Base-by-base conservation (phyloP, 2,888 invertebrate genomes). In the Leptarthrus brevirostris region DNA sequence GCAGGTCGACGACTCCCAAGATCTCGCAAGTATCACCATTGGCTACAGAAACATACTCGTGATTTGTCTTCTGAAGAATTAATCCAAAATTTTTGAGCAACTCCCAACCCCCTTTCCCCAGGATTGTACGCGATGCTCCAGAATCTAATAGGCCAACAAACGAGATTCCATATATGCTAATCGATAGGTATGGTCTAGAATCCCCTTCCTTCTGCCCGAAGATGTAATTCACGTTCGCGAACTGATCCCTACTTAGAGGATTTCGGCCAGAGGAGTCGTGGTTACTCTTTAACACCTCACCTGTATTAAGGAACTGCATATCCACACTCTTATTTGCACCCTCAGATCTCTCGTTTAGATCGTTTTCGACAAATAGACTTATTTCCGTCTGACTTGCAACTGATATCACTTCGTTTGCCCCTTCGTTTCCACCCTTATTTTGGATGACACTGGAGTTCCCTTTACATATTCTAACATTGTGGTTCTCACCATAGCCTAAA, bases 71-170 rank as follows among this genome's bases (percentile, higher is more conserved):
- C 3, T 2, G 10, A 0, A 66, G n/a, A 4, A 2, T 1, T 6
- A 69, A 18, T 69, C 44, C 69, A 12, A 69, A 24, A 2, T 49
- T 12, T 16, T 64, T 3, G 36, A 64, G 6, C 1, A 36, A 12
- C 34, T 20, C 2, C 44, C 22, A 72, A 16, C 30, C 14, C 10
- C 44, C 52, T 64, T 34, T 56, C 12, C 72, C 72, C 14, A 72
- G 16, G 24, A 64, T 64, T 8, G 34, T 71, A 5, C 53, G 26
- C 2, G 56, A 6, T 2, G 73, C 73, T n/a, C 73, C 73, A 10
- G 64, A 64, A 10, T 73, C 66, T 12, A 73, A 8, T n/a, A 73
- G n/a, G 4, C 73, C 66, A 3, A 26, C 6, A 3, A 64, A 8
- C 4, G 4, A 1, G 2, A 14, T 5, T 2, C 47, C 72, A 16